These are phyloP conservation scores for Columba janthina DNA, from an alignment of 2,113 vertebrate species.

Conservation along the genomic window DNA sequence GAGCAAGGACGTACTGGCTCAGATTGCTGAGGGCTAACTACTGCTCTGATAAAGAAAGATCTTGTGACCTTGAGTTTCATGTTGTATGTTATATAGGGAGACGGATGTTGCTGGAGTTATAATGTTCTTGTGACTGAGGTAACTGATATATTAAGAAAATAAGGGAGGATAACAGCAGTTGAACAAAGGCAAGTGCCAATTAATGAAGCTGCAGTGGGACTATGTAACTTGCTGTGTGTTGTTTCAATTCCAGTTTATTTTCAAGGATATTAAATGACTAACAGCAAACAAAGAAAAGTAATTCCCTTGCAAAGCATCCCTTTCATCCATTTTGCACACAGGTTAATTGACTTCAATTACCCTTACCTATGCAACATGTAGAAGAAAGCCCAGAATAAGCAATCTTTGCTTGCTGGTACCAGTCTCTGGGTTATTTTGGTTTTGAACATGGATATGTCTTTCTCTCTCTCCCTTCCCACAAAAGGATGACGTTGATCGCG, in stretches of 20 bases:
- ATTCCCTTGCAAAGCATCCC: not conserved
- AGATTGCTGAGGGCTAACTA: not conserved
- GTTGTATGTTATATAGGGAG: not conserved
- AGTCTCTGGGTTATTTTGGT: not conserved
- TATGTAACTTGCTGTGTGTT: not conserved
- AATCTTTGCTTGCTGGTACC: not conserved
- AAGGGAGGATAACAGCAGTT: not conserved
- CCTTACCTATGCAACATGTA: not conserved
- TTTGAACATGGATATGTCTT: not conserved
- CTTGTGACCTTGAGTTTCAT: not conserved
- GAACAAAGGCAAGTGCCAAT: not conserved
- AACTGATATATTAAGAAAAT: not conserved
- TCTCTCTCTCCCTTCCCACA: not conserved
- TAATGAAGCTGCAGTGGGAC: not conserved
- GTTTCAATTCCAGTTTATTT: not conserved
- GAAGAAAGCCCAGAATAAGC: not conserved
- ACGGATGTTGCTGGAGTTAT: not conserved
- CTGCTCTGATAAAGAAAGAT: not conserved
- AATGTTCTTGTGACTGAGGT: not conserved
- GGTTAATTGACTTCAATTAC: not conserved
- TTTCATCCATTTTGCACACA: not conserved
- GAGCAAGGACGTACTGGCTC: not conserved
- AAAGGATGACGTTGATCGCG: slow-evolving; percentile 81
- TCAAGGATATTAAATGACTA: not conserved
- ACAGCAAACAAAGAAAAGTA: not conserved